phyloP scores from a whole-genome alignment of 1,140 invertebrate species.

The Drosophila guanche region DNA sequence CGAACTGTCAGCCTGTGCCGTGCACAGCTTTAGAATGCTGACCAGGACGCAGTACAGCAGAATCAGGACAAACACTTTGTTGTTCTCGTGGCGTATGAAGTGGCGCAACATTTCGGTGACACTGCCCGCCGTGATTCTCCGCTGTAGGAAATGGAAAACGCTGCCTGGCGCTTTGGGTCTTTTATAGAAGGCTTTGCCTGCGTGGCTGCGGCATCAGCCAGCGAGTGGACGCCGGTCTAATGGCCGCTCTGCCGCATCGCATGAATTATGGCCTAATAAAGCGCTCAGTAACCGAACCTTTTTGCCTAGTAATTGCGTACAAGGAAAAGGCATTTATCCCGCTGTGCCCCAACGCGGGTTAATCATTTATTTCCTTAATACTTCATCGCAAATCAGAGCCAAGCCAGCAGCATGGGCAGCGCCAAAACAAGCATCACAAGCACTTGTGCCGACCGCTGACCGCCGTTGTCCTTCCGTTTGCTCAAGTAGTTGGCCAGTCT shows the following conservation, averaged over 20 bases:
- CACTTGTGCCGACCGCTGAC: constrained; percentile 1
- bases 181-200: constrained; percentile 47
- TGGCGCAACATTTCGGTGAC: constrained; percentile 62
- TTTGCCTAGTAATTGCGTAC: constrained; percentile 80
- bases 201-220: background rate
- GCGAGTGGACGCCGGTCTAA: constrained; percentile 38
- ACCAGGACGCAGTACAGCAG: constrained; percentile 69
- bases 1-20: constrained; percentile 59
- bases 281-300: constrained; percentile 48
- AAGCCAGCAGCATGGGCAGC: constrained; percentile 24
- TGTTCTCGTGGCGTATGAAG: constrained; percentile 62
- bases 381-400: constrained; percentile 49
- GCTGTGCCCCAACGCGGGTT: constrained; percentile 32
- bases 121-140: constrained; percentile 30
- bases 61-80: constrained; percentile 61
- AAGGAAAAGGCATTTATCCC: constrained; percentile 74
- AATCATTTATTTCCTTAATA: constrained; percentile 48
- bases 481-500: constrained; percentile 34
- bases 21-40: constrained; percentile 67
- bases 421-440: constrained; percentile 23
- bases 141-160: constrained; percentile 57
- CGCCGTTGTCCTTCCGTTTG: constrained; percentile 26
- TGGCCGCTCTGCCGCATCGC: constrained; percentile 15
- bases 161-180: constrained; percentile 14
- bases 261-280: constrained; percentile 77